Evolutionary conservation across 2,113 vertebrate species (phyloP), one percentile per base, ranked within the genome.

Genomic region (Orycteropus afer): DNA sequence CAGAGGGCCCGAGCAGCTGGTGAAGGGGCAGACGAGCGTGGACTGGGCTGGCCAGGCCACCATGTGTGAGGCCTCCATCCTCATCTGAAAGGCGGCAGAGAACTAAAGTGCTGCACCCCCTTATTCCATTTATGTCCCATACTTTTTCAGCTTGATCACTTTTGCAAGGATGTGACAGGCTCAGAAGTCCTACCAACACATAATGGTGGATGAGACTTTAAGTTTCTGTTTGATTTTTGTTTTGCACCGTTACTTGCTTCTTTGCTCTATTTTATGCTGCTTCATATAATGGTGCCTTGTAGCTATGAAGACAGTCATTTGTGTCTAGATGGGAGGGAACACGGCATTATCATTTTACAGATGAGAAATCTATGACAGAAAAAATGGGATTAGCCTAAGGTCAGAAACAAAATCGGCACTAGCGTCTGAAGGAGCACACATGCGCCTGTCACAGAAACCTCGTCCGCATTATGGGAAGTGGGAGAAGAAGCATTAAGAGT

Each of bases 271-370:
- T 29, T 88, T 47, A 7, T 34, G 51, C 74, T 47, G 10, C 55
- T 89, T 65, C 17, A 74, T 13, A 47, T 71, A 89, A 94, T 86
- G 89, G 69, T 49, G 86, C 80, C 95, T 93, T 5, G 5, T 13
- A 71, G 95, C 92, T 40, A 37, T 37, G 8, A 42, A 55, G 51
- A 57, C 49, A 47, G 69, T 57, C 86, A 23, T 79, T 76, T 78
- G 82, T 49, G 86, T 91, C 37, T 49, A 3, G 51, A 91, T 77
- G 79, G 15, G 89, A 79, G 45, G 73, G 63, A 93, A 74, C 18
- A 5, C 0, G 2, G 34, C 91, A 80, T 89, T 32, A 84, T 29
- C 93, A 45, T 96, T 88, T 59, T 59, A 82, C 94, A 87, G 83
- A 91, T 86, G 76, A 93, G 79, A 86, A 91, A 53, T 65, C 63